A percentile compares a stretch with the other conserved stretches of the same genome.
phyloP scores from a whole-genome alignment of 2,888 invertebrate genomes.

The Agrypnus murinus region DNA sequence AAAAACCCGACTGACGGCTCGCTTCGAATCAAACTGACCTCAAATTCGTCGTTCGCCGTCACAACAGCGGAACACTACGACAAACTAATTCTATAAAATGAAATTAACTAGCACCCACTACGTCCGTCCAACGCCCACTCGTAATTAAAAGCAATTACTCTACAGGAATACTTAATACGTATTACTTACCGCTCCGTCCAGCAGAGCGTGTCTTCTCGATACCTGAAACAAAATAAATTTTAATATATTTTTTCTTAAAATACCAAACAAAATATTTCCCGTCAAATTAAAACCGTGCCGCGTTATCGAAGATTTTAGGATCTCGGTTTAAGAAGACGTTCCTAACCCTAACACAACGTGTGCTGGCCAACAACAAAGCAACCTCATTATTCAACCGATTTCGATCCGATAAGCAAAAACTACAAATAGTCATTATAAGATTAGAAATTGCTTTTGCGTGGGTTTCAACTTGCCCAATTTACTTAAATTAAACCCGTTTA shows the following conservation, averaged over 20 bases:
- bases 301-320: too few species aligned
- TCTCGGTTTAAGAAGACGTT: too few species aligned
- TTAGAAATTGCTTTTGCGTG: slow-evolving; percentile 5
- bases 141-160: slow-evolving; percentile 46
- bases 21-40: slow-evolving; percentile 65
- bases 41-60: slow-evolving; percentile 59
- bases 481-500: slow-evolving; percentile 4
- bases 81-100: slow-evolving; percentile 43
- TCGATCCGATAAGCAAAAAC: slow-evolving; percentile 4
- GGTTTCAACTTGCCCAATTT: not conserved
- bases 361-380: not conserved
- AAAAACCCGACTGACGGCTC: slow-evolving; percentile 69
- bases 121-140: slow-evolving; percentile 48
- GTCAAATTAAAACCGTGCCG: too few species aligned
- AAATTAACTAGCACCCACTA: slow-evolving; percentile 51
- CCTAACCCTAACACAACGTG: not conserved
- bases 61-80: slow-evolving; percentile 28
- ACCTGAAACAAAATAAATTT: slow-evolving; percentile 78
- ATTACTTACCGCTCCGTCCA: slow-evolving; percentile 90
- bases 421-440: slow-evolving; percentile 17
- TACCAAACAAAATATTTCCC: too few species aligned
- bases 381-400: slow-evolving; percentile 3
- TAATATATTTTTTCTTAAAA: not conserved
- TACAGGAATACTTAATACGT: not conserved
- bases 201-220: slow-evolving; percentile 90